phyloP scores from a whole-genome alignment of 2,113 vertebrate genomes.

The Chloroceryle aenea region DNA sequence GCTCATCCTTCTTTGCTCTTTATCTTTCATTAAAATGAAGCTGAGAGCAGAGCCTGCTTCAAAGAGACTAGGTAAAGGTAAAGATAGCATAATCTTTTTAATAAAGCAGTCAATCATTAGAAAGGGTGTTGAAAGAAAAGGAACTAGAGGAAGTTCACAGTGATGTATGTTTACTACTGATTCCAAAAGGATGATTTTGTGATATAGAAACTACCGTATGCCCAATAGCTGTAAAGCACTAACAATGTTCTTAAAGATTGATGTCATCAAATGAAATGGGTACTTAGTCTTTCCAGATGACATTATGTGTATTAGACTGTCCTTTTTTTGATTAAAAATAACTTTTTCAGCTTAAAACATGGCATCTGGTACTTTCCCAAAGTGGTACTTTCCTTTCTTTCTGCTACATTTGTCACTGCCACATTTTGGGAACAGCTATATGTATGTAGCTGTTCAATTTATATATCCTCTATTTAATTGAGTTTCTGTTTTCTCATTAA shows the following conservation, averaged over 20 bases:
- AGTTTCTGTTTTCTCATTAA: neutral
- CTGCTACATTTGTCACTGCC: neutral
- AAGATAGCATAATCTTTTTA: neutral
- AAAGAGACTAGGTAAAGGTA: neutral
- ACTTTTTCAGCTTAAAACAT: neutral
- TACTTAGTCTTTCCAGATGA: neutral
- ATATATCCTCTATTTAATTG: neutral
- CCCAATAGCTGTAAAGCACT: neutral
- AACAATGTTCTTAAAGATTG: neutral
- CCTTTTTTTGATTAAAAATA: neutral
- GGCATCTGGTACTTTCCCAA: neutral
- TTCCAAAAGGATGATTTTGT: neutral
- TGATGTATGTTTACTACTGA: neutral
- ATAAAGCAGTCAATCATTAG: neutral
- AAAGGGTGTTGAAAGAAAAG: neutral
- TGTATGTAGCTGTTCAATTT: neutral
- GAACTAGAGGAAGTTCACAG: neutral
- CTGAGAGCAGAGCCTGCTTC: neutral
- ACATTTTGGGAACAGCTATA: neutral
- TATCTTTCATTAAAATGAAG: neutral
- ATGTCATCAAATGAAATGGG: neutral
- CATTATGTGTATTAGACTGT: neutral
- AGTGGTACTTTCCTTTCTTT: neutral
- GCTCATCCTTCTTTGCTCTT: neutral
- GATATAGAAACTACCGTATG: neutral